Base-by-base conservation (phyloP, 2,888 invertebrate genomes). In the Unio pictorum region DNA sequence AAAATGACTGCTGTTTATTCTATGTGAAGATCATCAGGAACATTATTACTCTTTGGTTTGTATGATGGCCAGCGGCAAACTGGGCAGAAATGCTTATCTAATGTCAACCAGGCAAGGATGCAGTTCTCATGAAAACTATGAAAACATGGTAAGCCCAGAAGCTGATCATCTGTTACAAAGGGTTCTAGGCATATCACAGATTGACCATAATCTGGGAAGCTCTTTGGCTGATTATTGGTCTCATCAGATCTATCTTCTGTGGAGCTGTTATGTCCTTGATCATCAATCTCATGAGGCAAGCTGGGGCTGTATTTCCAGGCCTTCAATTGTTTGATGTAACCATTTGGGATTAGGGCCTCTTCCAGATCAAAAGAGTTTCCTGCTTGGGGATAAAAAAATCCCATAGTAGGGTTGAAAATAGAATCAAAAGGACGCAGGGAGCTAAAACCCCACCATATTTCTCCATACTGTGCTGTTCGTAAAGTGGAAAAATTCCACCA, bases 51-150 rank as follows among this genome's bases (percentile, higher is more conserved):
- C 72, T 86, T 88, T 57, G 82, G 79, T 73, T 83, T 82, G 83
- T 91, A 91, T 0, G 92, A 90, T n/a, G 92, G 91, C 91, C 92
- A 91, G 15, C 92, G 87, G 79, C 92, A 92, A 18, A 91, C 89
- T 3, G 92, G 92, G 76, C 92, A 92, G 73, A 91, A 90, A 78
- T 92, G 91, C 78, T 92, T 91, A 75, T 91, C 91, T 66, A 91
- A 84, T 8, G 87, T 86, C 20, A 92, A 84, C 92, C 92, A 92
- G 20, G 85, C 80, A 78, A 91, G 83, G 60, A 92, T 91, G 81
- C 92, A 92, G n/a, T 86, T 79, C 73, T 91, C 88, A 78, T 92
- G 92, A 82, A 91, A 92, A 68, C 88, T 88, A 79, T 92, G 92
- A 7, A 91, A 90, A 83, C 92, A 92, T 1, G 92, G 92, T 68